Evolutionary conservation across 30 jellyfish, hydroid and myxozoan species (phyloP), one percentile per base, ranked within the genome.

Genomic region (Cassiopea xamachana): DNA sequence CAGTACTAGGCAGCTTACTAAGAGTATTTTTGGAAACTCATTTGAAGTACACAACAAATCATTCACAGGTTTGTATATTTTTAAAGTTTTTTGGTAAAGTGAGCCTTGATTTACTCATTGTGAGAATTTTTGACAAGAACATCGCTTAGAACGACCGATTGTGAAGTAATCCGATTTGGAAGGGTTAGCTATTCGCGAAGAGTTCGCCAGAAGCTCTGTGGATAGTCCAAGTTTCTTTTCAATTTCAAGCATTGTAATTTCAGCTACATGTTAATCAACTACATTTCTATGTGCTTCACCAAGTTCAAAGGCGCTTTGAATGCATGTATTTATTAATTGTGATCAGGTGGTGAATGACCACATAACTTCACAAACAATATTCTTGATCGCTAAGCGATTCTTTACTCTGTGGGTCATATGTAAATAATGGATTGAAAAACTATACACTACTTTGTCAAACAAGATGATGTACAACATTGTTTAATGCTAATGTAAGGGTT

Each of bases 1-100:
- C 69, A 91, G 61, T 8, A 90, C 97, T 49, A 90, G 86, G 82
- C 87, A 49, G 73, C 77, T 81, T 48, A 84, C 89, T 48, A 68
- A 55, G 69, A 69, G 73, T 48, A 49, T 87, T n/a, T 77, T 87
- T 61, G 72, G 58, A 79, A 44, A 60, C 4, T 59, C 89, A 15
- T 79, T 60, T 13, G 89, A 43, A 47, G 89, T 60, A 64, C 89
- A 75, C 68, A 87, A 87, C 51, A 18, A 62, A 12, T 58, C 94
- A 64, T 50, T 51, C 17, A 58, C 89, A 87, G 94, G 94, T 87
- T 76, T 60, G 75, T 46, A 9, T 13, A 48, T 17, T 49, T 82
- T 14, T 2, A 4, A 64, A 4, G 43, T 64, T 2, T 14, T 64
- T 64, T 17, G 74, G 8, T 2, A 17, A 18, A 12, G 0, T 55